Evolutionary conservation across 1,140 invertebrate genomes (phyloP), one percentile per base, ranked within the genome.

Genomic region (Eumaeus atala): DNA sequence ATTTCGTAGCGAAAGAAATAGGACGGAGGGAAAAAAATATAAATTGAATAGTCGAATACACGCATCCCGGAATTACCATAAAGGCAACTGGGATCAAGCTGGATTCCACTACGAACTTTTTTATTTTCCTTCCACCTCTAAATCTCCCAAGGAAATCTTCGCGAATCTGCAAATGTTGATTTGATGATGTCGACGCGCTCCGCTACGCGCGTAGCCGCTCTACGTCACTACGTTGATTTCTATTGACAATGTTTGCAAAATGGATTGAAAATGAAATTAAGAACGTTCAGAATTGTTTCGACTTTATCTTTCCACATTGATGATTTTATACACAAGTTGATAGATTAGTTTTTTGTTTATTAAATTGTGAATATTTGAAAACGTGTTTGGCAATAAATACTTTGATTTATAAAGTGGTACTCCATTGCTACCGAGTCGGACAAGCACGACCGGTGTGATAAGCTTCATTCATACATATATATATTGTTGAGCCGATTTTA

Each of bases 11-110:
- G 66, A 82, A 81, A 82, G 76, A 84, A 82, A 84, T 83, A 86
- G 83, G 81, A 70, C 77, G 77, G 68, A 82, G 74, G 77, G 75
- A 78, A 83, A 84, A 78, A 84, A 84, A 86, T 83, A 86, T 84
- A 86, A 86, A 86, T 86, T 86, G 83, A 86, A 86, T 86, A 86
- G 83, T 84, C 83, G 79, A 86, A 84, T 86, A 86, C 83, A 86
- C 83, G 83, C 83, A 86, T 86, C 83, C 81, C 76, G 78, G 83
- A 73, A 86, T 86, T 86, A 86, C 81, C 83, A 86, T 84, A 86
- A 86, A 86, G 81, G 83, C 83, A 79, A 83, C 83, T 78, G 81
- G 83, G 83, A 86, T 86, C 83, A 86, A 83, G 67, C 57, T 58
- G 81, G 83, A 86, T 86, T 86, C 83, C 77, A 77, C 76, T 83